Percentiles rank a stretch among this genome's conserved stretches.
These are phyloP conservation scores for Zenarchopterus dispar DNA, from an alignment of 2,797 vertebrate genomes.

Conservation along the genomic window DNA sequence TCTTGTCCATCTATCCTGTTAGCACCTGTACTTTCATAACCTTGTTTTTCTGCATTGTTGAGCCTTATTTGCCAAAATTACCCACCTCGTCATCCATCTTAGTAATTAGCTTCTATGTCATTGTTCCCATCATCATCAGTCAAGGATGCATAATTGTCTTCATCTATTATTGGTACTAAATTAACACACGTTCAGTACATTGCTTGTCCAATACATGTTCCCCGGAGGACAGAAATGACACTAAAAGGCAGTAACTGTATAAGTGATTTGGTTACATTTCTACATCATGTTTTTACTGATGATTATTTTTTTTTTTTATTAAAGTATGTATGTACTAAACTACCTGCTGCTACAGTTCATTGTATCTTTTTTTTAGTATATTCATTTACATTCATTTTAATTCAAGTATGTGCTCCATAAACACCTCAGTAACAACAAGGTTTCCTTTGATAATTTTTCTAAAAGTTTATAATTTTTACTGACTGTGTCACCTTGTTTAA, in stretches of 20 bases:
- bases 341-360: no score
- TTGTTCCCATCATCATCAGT: conserved; percentile 63
- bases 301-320: no score
- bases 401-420: no score
- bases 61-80: conserved; percentile 63
- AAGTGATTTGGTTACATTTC: background rate
- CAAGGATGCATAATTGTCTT: conserved; percentile 54
- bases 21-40: conserved; percentile 37
- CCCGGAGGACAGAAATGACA: conserved; percentile 10
- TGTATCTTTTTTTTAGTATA: no score
- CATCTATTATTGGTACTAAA: conserved; percentile 62
- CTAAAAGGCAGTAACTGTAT: background rate
- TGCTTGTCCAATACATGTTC: conserved; percentile 44
- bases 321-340: no score
- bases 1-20: background rate
- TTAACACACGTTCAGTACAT: conserved; percentile 47
- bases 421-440: no score
- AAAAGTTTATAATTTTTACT: conserved; percentile 32
- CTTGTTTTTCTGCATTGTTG: conserved; percentile 35
- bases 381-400: no score
- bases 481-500: no score
- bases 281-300: no score
- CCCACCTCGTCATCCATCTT: conserved; percentile 55
- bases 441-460: background rate
- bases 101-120: conserved; percentile 65